A percentile compares a stretch with the other conserved stretches of the same genome.
Evolutionary conservation across 2,888 invertebrate genomes (phyloP).

Genomic region (Taenaris catops): DNA sequence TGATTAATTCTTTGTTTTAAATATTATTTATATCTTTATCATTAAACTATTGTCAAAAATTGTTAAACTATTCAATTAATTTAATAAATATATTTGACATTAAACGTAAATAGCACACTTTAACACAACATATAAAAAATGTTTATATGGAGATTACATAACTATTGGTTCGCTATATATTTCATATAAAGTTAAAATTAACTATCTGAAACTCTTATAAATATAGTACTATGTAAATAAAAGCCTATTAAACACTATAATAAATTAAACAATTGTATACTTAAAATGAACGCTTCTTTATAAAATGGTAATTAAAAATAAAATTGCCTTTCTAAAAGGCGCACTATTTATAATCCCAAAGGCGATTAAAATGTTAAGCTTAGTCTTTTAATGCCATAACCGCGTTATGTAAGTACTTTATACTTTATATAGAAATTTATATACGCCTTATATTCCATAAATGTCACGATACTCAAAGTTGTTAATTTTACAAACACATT

Average conservation of each 20-base stretch:
- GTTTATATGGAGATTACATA: too few species aligned
- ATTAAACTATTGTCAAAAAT: constrained; percentile 21
- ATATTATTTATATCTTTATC: constrained; percentile 7
- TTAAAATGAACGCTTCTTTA: constrained; percentile 8
- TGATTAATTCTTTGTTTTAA: constrained; percentile 3
- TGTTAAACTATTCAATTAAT: constrained; percentile 13
- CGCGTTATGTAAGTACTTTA: constrained; percentile 2
- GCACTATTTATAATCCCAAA: constrained; percentile 1
- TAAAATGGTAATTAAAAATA: not conserved
- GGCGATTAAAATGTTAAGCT: constrained; percentile 4
- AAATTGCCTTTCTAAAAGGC: constrained; percentile 7
- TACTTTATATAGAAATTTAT: not conserved
- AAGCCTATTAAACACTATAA: constrained; percentile 12
- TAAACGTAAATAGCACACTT: constrained; percentile 4
- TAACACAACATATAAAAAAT: too few species aligned
- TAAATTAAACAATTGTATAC: constrained; percentile 17
- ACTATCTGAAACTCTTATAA: too few species aligned
- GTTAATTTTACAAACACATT: constrained; percentile 12
- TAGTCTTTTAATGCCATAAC: constrained; percentile 3
- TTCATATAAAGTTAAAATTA: too few species aligned
- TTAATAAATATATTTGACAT: constrained; percentile 1
- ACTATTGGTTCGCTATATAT: not conserved
- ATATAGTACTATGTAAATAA: constrained; percentile 6
- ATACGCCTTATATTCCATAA: not conserved
- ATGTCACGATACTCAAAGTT: constrained; percentile 4